These are phyloP conservation scores for Pseudorasbora parva DNA, from an alignment of 2,113 vertebrate genomes.

Conservation along the genomic window DNA sequence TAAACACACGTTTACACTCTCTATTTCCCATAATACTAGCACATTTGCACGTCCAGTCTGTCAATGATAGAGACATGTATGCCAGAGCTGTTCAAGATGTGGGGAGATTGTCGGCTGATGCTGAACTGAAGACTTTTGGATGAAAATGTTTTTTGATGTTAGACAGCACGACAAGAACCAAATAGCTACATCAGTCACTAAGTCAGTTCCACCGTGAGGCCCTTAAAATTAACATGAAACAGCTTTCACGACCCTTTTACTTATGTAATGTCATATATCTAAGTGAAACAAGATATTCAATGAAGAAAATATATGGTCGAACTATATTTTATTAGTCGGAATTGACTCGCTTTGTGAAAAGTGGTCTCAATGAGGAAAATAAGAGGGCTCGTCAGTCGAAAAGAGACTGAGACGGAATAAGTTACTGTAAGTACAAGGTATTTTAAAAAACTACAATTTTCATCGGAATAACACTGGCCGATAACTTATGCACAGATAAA, in stretches of 20 bases:
- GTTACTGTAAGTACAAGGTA: neutral
- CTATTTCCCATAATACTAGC: constrained; percentile 23
- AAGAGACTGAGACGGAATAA: neutral
- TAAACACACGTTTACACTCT: constrained; percentile 34
- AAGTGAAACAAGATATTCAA: neutral
- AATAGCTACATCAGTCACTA: neutral
- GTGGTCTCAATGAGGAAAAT: neutral
- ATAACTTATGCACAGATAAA: neutral
- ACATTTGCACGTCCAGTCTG: constrained; percentile 14
- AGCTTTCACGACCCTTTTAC: neutral
- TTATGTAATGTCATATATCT: neutral
- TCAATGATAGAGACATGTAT: neutral
- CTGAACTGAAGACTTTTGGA: constrained; percentile 3
- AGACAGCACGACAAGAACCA: neutral
- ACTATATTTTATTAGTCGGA: neutral
- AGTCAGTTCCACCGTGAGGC: neutral
- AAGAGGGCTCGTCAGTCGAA: neutral
- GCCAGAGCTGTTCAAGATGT: constrained; percentile 11
- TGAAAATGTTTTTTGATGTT: neutral
- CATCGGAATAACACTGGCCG: neutral
- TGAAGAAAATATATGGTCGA: neutral
- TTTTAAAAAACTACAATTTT: neutral
- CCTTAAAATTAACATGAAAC: constrained; percentile 19
- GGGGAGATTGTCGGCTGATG: neutral
- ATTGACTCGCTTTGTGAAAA: neutral